Evolutionary conservation across 2,797 vertebrate species (phyloP), one percentile per base, ranked within the genome.

Genomic region (Mallotus villosus): DNA sequence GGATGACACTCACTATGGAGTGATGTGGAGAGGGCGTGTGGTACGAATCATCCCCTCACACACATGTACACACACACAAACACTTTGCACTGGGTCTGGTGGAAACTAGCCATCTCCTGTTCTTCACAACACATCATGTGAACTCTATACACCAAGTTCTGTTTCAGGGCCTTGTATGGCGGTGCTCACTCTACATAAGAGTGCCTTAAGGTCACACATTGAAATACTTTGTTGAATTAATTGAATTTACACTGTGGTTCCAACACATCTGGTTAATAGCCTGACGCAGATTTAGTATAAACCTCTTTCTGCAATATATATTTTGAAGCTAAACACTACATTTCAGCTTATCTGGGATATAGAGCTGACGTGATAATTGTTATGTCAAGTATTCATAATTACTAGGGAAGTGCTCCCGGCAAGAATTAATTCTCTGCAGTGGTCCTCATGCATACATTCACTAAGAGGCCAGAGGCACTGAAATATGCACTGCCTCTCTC

Each of bases 301-400:
- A 55, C 4, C 51, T 55, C 17, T 55, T n/a, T 17, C 16, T 1
- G 51, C 51, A 17, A 55, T n/a, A 55, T 2, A 46, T 46, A 46
- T 14, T 46, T 7, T 46, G 41, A 46, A 41, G 37, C 37, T 41
- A 19, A 53, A 55, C 51, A n/a, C 5, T 55, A 55, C 4, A 55
- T 55, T n/a, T 55, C 19, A 55, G 51, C 51, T 55, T 55, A 55
- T 55, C 51, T n/a, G 7, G 41, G 41, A 67, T 14, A 67, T 14
- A 9, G 6, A 25, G 41, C 17, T 67, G 22, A 51, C 22, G 64
- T 19, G 14, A 27, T 53, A 51, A 51, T 67, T 67, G 63, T 24
- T 16, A 49, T 11, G 41, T 49, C 63, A 51, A 66, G 41, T 49
- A 49, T 66, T 27, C 63, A 49, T 66, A 66, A 49, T 66, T 66